Evolutionary conservation across 2,113 vertebrate genomes (phyloP).

Genomic region (Cyprinodon brontotheroides): DNA sequence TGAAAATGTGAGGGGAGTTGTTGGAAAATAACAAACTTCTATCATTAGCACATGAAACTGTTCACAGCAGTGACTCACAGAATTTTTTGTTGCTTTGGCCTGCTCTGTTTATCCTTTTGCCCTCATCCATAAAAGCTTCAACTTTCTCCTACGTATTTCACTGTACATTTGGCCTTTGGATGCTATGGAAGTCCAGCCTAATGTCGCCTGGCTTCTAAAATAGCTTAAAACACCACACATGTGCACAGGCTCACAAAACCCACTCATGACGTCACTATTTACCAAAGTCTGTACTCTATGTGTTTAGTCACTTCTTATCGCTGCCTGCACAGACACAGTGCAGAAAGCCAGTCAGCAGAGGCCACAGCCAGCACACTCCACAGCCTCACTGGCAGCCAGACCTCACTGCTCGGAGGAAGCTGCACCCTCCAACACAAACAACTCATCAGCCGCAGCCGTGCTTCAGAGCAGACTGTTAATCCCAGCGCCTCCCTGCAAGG

Average conservation of each 20-base stretch:
- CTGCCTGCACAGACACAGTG: conserved; percentile 59
- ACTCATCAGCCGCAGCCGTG: conserved; percentile 51
- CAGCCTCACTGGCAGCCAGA: conserved; percentile 58
- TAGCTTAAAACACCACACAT: conserved; percentile 54
- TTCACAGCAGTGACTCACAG: background rate
- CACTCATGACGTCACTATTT: conserved; percentile 60
- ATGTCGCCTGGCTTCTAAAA: conserved; percentile 61
- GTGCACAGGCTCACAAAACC: conserved; percentile 42
- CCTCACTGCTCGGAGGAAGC: conserved; percentile 59
- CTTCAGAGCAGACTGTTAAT: conserved; percentile 51
- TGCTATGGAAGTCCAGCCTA: conserved; percentile 58
- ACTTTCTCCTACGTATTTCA: conserved; percentile 14
- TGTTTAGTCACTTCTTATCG: conserved; percentile 65
- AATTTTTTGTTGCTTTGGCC: conserved; percentile 26
- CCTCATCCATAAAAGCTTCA: conserved; percentile 35
- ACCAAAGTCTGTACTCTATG: conserved; percentile 24
- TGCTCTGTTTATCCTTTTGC: conserved; percentile 30
- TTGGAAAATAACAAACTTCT: conserved; percentile 53
- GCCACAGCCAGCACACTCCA: conserved; percentile 55
- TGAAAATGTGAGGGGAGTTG: conserved; percentile 47
- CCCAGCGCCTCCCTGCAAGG: conserved; percentile 54
- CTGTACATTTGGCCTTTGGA: conserved; percentile 63
- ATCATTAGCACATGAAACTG: conserved; percentile 12
- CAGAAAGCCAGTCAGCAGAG: conserved; percentile 68
- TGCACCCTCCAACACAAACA: conserved; percentile 73